Evolutionary conservation across 2,797 vertebrate genomes (phyloP).

Genomic region (Eidolon dupreanum): DNA sequence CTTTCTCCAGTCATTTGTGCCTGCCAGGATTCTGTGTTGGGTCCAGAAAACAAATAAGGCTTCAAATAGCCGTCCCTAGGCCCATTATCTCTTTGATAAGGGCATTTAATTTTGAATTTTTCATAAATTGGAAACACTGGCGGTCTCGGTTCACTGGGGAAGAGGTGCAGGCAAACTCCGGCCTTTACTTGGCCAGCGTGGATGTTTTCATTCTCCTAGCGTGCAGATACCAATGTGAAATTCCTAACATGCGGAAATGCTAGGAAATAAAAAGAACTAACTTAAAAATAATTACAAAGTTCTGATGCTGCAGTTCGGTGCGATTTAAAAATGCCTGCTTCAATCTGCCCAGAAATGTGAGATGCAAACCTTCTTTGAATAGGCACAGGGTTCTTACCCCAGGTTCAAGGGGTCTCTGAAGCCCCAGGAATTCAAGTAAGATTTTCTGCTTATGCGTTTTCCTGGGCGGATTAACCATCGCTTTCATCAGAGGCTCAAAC

Average conservation of each 20-base stretch:
- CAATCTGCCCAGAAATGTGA: neutral
- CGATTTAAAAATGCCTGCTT: neutral
- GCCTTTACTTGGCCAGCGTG: neutral
- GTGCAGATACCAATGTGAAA: neutral
- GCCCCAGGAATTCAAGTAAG: fast-evolving
- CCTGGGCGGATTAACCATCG: neutral
- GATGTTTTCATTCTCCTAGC: neutral
- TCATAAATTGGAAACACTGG: constrained; percentile 81
- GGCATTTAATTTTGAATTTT: constrained; percentile 85
- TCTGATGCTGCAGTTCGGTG: neutral
- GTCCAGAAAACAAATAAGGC: constrained; percentile 87
- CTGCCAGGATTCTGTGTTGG: constrained; percentile 86
- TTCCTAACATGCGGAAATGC: neutral
- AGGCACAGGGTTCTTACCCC: neutral
- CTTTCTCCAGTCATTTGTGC: constrained; percentile 87
- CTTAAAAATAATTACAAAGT: neutral
- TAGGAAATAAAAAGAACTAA: neutral
- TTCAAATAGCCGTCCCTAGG: constrained; percentile 83
- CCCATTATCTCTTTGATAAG: constrained; percentile 87
- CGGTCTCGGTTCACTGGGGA: constrained; percentile 71
- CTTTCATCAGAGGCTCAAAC: neutral
- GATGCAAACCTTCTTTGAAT: neutral
- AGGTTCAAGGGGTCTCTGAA: neutral
- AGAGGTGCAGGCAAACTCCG: constrained; percentile 33
- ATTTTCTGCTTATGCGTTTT: neutral